phyloP scores from a whole-genome alignment of 2,888 invertebrate species.

The Cryptophagus acutangulus region DNA sequence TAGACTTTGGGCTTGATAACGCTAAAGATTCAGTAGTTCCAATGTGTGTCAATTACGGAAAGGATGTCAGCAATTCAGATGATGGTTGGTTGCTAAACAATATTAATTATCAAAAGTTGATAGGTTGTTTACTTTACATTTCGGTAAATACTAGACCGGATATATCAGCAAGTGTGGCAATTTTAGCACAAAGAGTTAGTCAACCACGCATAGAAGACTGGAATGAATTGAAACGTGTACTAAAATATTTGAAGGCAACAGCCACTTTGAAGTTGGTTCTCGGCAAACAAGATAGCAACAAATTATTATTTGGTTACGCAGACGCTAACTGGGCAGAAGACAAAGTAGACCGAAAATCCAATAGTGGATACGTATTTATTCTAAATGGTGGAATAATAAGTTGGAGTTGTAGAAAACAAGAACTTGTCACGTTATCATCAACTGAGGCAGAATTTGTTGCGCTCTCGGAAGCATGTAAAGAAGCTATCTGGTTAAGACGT shows the following conservation, averaged over 20 bases:
- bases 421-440: constrained; percentile 22
- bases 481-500: constrained; percentile 18
- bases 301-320: constrained; percentile 26
- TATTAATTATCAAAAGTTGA: constrained; percentile 6
- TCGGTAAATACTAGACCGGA: constrained; percentile 29
- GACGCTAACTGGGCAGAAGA: constrained; percentile 40
- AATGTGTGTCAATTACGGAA: constrained; percentile 8
- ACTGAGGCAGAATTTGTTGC: constrained; percentile 32
- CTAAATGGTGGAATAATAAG: constrained; percentile 24
- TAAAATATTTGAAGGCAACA: constrained; percentile 27
- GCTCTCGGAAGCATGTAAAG: constrained; percentile 22
- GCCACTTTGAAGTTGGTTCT: constrained; percentile 15
- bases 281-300: constrained; percentile 8
- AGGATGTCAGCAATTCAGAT: background rate
- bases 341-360: constrained; percentile 31
- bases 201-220: constrained; percentile 29
- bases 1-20: constrained; percentile 10
- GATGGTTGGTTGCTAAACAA: background rate
- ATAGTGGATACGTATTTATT: constrained; percentile 32
- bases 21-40: constrained; percentile 14
- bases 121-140: constrained; percentile 24
- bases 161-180: constrained; percentile 26
- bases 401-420: constrained; percentile 34
- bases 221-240: constrained; percentile 30
- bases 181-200: constrained; percentile 30